phyloP scores from a whole-genome alignment of 2,113 vertebrate species.

The Callospermophilus lateralis region DNA sequence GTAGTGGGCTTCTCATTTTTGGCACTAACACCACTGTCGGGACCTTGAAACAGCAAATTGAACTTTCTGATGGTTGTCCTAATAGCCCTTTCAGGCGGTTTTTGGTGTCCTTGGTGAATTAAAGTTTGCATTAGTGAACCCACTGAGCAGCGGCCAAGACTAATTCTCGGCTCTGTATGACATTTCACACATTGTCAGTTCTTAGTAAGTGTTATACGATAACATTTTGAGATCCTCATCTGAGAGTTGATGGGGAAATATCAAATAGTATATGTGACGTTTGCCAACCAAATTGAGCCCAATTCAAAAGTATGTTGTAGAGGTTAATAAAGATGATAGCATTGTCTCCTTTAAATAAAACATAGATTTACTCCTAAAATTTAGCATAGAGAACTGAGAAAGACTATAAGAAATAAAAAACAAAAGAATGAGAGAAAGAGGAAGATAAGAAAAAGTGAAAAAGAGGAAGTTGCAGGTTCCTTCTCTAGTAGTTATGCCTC shows the following conservation, averaged over 20 bases:
- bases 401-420: neutral
- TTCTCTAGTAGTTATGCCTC: neutral
- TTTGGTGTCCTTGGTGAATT: slow-evolving; percentile 77
- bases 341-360: neutral
- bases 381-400: neutral
- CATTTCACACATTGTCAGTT: slow-evolving; percentile 83
- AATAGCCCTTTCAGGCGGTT: slow-evolving; percentile 58
- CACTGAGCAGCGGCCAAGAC: slow-evolving; percentile 80
- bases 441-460: neutral
- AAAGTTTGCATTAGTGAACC: slow-evolving; percentile 81
- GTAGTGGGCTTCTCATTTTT: slow-evolving; percentile 45
- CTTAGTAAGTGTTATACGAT: slow-evolving; percentile 78
- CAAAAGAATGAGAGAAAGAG: neutral
- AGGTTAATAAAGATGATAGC: neutral
- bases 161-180: slow-evolving; percentile 79
- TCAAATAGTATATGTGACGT: slow-evolving; percentile 73
- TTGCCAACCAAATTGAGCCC: slow-evolving; percentile 72
- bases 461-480: neutral
- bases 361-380: slow-evolving; percentile 19
- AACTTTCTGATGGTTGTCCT: slow-evolving; percentile 73
- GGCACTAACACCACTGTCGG: neutral
- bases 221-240: slow-evolving; percentile 85
- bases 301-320: slow-evolving; percentile 17
- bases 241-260: slow-evolving; percentile 83
- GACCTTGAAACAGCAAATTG: slow-evolving; percentile 64